phyloP scores from a whole-genome alignment of 1,140 invertebrate genomes.

The Apocrypta bakeri region DNA sequence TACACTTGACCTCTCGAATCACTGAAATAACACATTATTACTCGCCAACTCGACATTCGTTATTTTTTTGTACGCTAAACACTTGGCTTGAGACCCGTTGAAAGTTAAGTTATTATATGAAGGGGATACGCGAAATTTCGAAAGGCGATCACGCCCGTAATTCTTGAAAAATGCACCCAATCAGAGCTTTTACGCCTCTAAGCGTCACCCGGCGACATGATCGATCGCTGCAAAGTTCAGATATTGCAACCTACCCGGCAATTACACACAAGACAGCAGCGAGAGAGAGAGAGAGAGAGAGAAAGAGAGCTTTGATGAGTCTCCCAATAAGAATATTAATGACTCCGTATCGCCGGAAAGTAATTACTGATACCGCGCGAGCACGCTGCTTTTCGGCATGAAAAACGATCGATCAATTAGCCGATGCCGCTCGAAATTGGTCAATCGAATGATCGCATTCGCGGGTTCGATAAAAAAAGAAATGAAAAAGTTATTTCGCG shows the following conservation, averaged over 20 bases:
- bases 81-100: not conserved
- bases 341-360: constrained; percentile 56
- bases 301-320: constrained; percentile 15
- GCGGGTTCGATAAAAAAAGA: not conserved
- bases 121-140: constrained; percentile 28
- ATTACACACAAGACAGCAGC: constrained; percentile 57
- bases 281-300: too few species aligned
- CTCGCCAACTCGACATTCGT: too few species aligned
- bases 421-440: constrained; percentile 58
- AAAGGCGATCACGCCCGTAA: constrained; percentile 16
- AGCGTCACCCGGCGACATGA: constrained; percentile 44
- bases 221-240: constrained; percentile 42
- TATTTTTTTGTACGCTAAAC: too few species aligned
- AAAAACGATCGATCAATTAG: constrained; percentile 64
- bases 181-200: constrained; percentile 47
- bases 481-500: not conserved
- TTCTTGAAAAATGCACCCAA: constrained; percentile 48
- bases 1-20: not conserved
- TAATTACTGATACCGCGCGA: constrained; percentile 55
- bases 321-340: constrained; percentile 60
- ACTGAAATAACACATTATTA: not conserved
- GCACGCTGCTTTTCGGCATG: constrained; percentile 57
- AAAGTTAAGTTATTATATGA: constrained; percentile 29
- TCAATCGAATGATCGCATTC: constrained; percentile 57
- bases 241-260: constrained; percentile 46